Evolutionary conservation across 53 echinoderm and acorn worm genomes (phyloP), one percentile per base, ranked within the genome.

Genomic region (Arbacia lixula): DNA sequence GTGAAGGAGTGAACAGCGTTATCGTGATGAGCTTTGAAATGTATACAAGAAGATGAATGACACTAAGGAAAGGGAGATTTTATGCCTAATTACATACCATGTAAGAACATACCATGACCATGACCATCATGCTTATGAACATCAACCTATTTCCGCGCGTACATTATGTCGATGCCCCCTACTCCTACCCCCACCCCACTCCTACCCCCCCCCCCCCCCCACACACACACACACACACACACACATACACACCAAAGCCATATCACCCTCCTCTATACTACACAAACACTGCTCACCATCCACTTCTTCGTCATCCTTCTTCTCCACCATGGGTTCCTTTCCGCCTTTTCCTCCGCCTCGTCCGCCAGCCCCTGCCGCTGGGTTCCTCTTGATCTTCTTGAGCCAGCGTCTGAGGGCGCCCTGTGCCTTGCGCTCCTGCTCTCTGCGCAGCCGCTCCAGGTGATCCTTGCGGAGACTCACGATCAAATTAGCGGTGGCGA

Each of bases 401-500:
- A 60, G 35, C 33, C 52, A 53, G 9, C 54, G 31, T 21, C 53
- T 31, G 75, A 75, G 36, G 60, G 60, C 3, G 5, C 79, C 60
- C 61, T 78, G 79, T 28, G 27, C 35, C 60, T 78, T 57, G 3
- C 41, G 38, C 60, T 78, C 79, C 60, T 60, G 38, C 41, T 78
- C 79, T 29, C 38, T 32, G 24, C 38, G 34, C 60, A 78, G 27
- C 19, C 79, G 58, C 41, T 78, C 79, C 36, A 78, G 60, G 60
- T 78, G 79, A 39, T 78, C 79, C 60, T 78, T 78, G 16, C 79
- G 79, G 14, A 78, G 79, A 40, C 79, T 78, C 11, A 78, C 79
- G 19, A 71, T 20, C 55, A 78, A 60, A 41, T 78, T 78, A 27
- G 79, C 79, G 1, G 60, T 57, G 28, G 79, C 79, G 28, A 78